Evolutionary conservation across 2,888 invertebrate genomes (phyloP), one percentile per base, ranked within the genome.

Genomic region (Lasioglossum marginatum): DNA sequence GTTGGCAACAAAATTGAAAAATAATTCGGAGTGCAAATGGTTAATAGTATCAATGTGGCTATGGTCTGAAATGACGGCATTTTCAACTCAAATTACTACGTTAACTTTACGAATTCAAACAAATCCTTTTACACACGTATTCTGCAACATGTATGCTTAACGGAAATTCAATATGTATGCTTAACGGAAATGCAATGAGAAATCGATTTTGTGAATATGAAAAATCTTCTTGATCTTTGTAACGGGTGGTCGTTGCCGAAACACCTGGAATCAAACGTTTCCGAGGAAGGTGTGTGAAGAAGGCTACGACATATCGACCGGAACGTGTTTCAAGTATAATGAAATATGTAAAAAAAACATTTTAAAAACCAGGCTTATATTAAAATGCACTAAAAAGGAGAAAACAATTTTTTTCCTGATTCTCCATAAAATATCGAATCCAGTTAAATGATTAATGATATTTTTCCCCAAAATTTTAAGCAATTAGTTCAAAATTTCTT

Each of bases 231-330:
- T 40, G 40, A 40, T 40, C 12, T 40, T 40, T 12, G 10, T 40
- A 40, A 40, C 37, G 6, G 37, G 43, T 19, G 48, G 19, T 48
- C 19, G 19, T 48, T 6, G 23, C 27, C 27, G 10, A 40, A 60
- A 52, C 60, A 14, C 34, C 34, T 23, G 68, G 8, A 76, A 57
- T 75, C 45, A 63, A 57, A 57, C 45, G 45, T 40, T 52, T 10
- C 3, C 10, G 19, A 6, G 19, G 48, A 23, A 52, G 52, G 8
- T 45, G 45, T 43, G 52, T 57, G n/a, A 60, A 27, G 27, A 73
- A 60, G 68, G 40, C 45, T 72, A 63, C 60, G 57, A 71, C 77
- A 31, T 70, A 75, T 66, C 43, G 63, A 43, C 60, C 16, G 16
- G 34, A 14, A 73, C n/a, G 23, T 34, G 71, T 77, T 77, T 66